phyloP scores from a whole-genome alignment of 2,113 vertebrate genomes.

The Lagopus leucura region DNA sequence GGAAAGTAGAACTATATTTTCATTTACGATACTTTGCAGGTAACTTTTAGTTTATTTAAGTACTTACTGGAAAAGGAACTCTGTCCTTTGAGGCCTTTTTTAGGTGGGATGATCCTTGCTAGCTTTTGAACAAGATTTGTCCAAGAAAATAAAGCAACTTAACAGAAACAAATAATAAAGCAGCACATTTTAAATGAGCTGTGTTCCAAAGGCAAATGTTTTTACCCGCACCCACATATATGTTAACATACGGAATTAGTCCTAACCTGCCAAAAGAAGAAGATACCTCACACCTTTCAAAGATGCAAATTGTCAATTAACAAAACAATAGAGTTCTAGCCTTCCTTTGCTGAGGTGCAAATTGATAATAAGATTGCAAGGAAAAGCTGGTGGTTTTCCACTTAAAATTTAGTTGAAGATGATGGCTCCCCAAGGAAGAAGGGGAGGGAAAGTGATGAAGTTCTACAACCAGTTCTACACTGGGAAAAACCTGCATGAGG shows the following conservation, averaged over 20 bases:
- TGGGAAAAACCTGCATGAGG: neutral
- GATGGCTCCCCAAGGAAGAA: slow-evolving; percentile 63
- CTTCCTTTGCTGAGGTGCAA: slow-evolving; percentile 80
- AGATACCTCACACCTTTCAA: slow-evolving; percentile 81
- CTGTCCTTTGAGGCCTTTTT: neutral
- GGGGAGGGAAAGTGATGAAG: slow-evolving; percentile 3
- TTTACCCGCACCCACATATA: slow-evolving; percentile 44
- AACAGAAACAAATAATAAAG: slow-evolving; percentile 22
- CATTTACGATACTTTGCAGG: neutral
- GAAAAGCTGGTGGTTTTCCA: slow-evolving; percentile 66
- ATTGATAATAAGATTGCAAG: slow-evolving; percentile 77
- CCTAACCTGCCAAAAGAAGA: slow-evolving; percentile 79
- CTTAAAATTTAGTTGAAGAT: slow-evolving; percentile 72
- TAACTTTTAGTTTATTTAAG: slow-evolving; percentile 13
- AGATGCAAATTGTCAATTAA: slow-evolving; percentile 87
- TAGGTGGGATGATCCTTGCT: neutral
- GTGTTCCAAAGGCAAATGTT: slow-evolving; percentile 22
- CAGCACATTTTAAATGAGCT: slow-evolving; percentile 46
- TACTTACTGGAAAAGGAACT: neutral
- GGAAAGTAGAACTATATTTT: neutral
- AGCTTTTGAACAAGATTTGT: slow-evolving; percentile 18
- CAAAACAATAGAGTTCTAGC: slow-evolving; percentile 82
- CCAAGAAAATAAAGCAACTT: slow-evolving; percentile 40
- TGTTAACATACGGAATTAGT: slow-evolving; percentile 79
- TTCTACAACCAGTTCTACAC: neutral